Base-by-base conservation (phyloP, 2,888 invertebrate species). In the Drosophila quasianomalipes region DNA sequence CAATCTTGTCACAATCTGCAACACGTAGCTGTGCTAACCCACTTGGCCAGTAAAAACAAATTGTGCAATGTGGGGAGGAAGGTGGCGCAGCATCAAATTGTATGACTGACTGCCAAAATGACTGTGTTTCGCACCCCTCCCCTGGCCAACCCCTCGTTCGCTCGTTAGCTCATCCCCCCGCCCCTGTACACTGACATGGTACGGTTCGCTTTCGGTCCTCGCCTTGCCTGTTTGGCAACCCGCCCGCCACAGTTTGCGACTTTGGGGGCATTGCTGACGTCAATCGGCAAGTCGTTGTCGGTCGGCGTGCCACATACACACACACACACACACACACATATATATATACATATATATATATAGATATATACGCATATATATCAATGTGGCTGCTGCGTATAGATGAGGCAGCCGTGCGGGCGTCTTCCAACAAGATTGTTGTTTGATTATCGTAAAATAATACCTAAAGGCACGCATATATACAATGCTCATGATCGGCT, bases 261-360 rank as follows among this genome's bases (percentile, higher is more conserved):
- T 90, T 92, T 92, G 92, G 93, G 92, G 93, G 93, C 92, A 93
- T 90, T 93, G 92, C 92, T 92, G 92, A 92, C 92, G 92, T 93
- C 92, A 92, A 92, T 92, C 64, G 91, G 78, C 76, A 73, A 91
- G 89, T 90, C 90, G 90, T 85, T 89, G 88, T 87, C 91, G 90
- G 90, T 85, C 91, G 90, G 79, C 88, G 91, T 86, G 85, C 85
- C 66, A 85, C 87, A 85, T 90, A 90, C 59, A 80, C 75, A 75
- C 39, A 69, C 70, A 28, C 49, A 51, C 57, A 60, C 55, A 68
- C 52, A 72, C 49, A 68, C 52, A 35, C 44, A n/a, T n/a, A n/a
- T 22, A 61, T 35, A 54, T 33, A 52, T 28, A 51, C 35, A 41
- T 12, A 54, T 14, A 63, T 37, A 31, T 51, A 57, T 16, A 72